Conservation (phyloP, 2,113 vertebrate genomes). For the Cebidichthys violaceus region DNA sequence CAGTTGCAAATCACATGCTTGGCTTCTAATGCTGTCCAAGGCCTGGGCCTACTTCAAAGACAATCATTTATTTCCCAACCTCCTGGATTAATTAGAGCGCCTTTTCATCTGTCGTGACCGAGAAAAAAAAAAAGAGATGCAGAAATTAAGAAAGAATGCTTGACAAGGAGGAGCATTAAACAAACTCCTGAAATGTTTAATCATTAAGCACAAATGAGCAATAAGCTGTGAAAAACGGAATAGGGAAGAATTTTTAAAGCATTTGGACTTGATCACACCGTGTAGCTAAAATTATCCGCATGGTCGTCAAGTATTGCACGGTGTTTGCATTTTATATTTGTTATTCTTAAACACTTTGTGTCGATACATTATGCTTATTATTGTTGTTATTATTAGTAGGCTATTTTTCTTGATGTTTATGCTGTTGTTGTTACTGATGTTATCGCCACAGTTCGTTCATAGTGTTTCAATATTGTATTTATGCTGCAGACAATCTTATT, state of each 20-base stretch:
- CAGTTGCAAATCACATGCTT: conserved; percentile 80
- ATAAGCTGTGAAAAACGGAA: background rate
- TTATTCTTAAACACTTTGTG: background rate
- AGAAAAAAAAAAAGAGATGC: conserved; percentile 15
- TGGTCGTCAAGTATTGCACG: background rate
- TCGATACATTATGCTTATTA: background rate
- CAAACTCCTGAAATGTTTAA: conserved; percentile 60
- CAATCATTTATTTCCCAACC: conserved; percentile 78
- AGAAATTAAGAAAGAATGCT: conserved; percentile 53
- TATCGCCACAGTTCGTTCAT: background rate
- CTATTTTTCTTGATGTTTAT: background rate
- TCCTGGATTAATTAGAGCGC: conserved; percentile 75
- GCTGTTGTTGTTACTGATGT: background rate
- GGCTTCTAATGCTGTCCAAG: conserved; percentile 76
- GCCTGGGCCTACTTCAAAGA: conserved; percentile 78
- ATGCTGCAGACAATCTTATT: background rate
- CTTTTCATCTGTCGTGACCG: conserved; percentile 70
- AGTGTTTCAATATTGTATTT: background rate
- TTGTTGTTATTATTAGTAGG: background rate
- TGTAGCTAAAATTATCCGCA: background rate
- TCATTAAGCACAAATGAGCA: conserved; percentile 37
- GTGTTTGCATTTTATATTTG: background rate
- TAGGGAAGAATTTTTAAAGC: background rate
- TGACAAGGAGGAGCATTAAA: conserved; percentile 55
- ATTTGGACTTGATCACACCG: background rate